These are phyloP conservation scores for Himalopsyche anomala DNA, from an alignment of 2,888 invertebrate genomes.

Conservation along the genomic window DNA sequence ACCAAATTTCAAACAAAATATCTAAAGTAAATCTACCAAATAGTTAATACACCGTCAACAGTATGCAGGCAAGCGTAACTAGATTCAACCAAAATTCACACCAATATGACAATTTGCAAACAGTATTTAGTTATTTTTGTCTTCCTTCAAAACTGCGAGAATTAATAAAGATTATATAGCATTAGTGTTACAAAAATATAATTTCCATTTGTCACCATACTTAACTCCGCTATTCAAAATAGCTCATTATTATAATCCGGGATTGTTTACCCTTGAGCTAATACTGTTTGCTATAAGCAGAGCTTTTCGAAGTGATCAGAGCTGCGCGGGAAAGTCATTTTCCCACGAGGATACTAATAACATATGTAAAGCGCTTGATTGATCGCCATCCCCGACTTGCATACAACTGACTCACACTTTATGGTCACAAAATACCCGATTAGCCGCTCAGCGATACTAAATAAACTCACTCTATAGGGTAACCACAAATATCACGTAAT, in stretches of 20 bases:
- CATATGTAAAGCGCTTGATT: conserved; percentile 79
- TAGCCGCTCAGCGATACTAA: conserved; percentile 54
- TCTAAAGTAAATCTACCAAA: no score
- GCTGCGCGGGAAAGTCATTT: conserved; percentile 64
- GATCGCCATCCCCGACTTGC: conserved; percentile 68
- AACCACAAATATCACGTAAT: background rate
- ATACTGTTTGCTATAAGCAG: conserved; percentile 48
- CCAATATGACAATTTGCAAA: no score
- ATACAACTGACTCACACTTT: conserved; percentile 53
- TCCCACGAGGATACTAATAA: conserved; percentile 79
- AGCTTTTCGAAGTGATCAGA: background rate
- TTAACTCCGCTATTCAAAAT: conserved; percentile 43
- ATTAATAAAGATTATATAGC: background rate
- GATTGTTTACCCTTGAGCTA: conserved; percentile 46
- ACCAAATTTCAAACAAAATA: no score
- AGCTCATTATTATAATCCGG: conserved; percentile 57
- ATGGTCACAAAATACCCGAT: conserved; percentile 62
- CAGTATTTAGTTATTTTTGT: no score
- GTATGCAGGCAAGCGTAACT: no score
- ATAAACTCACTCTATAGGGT: conserved; percentile 50
- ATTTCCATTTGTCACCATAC: conserved; percentile 46
- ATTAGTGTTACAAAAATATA: background rate
- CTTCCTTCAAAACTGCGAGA: background rate
- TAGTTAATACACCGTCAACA: no score
- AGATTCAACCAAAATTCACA: no score